A percentile compares a stretch with the other conserved stretches of the same genome.
These are phyloP conservation scores for Megalonaias nervosa DNA, from an alignment of 1,140 invertebrate species.

Conservation along the genomic window DNA sequence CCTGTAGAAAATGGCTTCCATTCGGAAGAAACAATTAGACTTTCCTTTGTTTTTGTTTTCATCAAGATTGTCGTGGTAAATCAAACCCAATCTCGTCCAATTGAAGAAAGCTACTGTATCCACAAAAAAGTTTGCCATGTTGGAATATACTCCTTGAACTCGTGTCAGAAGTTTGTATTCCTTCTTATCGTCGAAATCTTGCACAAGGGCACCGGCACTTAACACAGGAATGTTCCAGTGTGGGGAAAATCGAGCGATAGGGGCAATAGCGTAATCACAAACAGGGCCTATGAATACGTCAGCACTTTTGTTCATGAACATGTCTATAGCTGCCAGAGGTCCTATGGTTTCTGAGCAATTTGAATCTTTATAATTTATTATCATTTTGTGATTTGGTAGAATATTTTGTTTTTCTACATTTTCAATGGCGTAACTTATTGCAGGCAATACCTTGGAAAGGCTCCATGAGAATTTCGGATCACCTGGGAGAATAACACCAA, in stretches of 20 bases:
- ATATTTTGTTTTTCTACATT: constrained; percentile 29
- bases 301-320: constrained; percentile 51
- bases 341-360: constrained; percentile 61
- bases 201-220: constrained; percentile 87
- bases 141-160: constrained; percentile 66
- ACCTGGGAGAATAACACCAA: constrained; percentile 53
- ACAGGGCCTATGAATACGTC: constrained; percentile 93
- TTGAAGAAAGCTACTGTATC: constrained; percentile 80
- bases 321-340: constrained; percentile 60
- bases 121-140: constrained; percentile 80
- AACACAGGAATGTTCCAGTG: constrained; percentile 90
- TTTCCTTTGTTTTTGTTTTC: constrained; percentile 24
- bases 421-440: constrained; percentile 56
- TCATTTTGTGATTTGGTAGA: constrained; percentile 39
- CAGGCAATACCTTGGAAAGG: constrained; percentile 49
- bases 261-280: constrained; percentile 93
- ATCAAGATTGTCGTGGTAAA: constrained; percentile 61
- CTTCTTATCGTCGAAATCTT: constrained; percentile 77
- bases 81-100: constrained; percentile 77
- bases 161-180: constrained; percentile 58
- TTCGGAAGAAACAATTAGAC: constrained; percentile 55
- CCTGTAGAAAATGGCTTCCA: constrained; percentile 57
- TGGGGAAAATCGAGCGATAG: constrained; percentile 88
- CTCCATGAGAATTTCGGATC: constrained; percentile 38
- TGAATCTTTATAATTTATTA: constrained; percentile 48